A percentile compares a stretch with the other conserved stretches of the same genome.
phyloP scores from a whole-genome alignment of 1,140 invertebrate species.

The Riptortus pedestris region DNA sequence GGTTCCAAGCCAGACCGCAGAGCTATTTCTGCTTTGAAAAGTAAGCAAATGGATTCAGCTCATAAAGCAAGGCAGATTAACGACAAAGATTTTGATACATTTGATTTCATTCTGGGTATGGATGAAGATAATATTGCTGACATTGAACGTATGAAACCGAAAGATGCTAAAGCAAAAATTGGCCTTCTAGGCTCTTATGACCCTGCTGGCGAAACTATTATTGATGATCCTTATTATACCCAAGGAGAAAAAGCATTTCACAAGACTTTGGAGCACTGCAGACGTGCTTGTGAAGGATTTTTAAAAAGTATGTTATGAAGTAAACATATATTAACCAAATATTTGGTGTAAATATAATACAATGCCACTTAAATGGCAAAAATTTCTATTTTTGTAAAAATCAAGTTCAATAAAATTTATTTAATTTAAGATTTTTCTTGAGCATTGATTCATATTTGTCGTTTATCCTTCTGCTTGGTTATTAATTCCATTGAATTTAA shows the following conservation, averaged over 20 bases:
- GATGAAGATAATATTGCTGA: conserved; percentile 69
- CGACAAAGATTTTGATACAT: conserved; percentile 59
- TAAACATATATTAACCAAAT: no score
- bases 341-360: no score
- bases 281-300: conserved; percentile 54
- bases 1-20: conserved; percentile 69
- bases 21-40: conserved; percentile 57
- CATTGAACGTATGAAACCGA: conserved; percentile 50
- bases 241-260: conserved; percentile 52
- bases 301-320: no score
- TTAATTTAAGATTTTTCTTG: no score
- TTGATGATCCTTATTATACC: conserved; percentile 81
- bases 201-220: conserved; percentile 62
- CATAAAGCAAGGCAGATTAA: conserved; percentile 44
- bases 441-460: no score
- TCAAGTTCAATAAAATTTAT: no score
- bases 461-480: no score
- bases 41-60: conserved; percentile 32
- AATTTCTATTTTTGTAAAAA: no score
- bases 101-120: conserved; percentile 86
- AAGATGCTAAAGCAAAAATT: conserved; percentile 53
- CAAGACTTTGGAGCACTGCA: conserved; percentile 58
- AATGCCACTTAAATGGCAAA: no score
- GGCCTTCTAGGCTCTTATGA: conserved; percentile 71
- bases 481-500: no score